phyloP scores from a whole-genome alignment of 2,113 vertebrate genomes.

The Poeciliopsis prolifica region DNA sequence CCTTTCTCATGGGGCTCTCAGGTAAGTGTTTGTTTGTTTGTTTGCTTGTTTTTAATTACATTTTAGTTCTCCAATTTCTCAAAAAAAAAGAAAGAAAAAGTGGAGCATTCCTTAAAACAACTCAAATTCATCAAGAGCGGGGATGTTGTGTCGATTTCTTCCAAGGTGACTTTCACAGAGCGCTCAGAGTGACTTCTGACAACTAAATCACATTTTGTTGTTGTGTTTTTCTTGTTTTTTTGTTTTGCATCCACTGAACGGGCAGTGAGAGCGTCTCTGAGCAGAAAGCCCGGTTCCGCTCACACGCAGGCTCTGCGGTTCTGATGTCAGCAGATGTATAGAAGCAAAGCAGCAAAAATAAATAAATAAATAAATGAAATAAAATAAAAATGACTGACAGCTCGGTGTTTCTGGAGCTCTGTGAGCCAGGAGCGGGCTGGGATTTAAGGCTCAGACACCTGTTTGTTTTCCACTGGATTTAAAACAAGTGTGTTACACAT shows the following conservation, averaged over 20 bases:
- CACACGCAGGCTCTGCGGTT: neutral
- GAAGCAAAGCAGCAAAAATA: too few species aligned
- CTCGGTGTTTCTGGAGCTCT: neutral
- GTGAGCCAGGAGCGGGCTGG: constrained; percentile 14
- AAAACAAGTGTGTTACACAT: constrained; percentile 74
- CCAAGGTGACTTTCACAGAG: constrained; percentile 19
- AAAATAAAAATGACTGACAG: neutral
- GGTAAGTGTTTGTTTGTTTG: constrained; percentile 58
- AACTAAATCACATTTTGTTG: neutral
- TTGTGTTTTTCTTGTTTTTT: too few species aligned
- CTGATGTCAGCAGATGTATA: neutral
- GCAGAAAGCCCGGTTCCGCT: too few species aligned
- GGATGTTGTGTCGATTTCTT: neutral
- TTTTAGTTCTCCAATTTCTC: too few species aligned
- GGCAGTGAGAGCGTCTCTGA: neutral
- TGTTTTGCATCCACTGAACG: neutral
- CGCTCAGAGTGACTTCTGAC: neutral
- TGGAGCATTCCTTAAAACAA: too few species aligned
- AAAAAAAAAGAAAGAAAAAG: too few species aligned
- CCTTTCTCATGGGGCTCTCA: constrained; percentile 63
- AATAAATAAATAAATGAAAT: too few species aligned
- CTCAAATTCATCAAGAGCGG: too few species aligned
- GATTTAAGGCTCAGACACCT: constrained; percentile 68
- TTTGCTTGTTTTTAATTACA: too few species aligned
- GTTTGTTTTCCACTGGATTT: constrained; percentile 72